Evolutionary conservation across 1,140 invertebrate genomes (phyloP), one percentile per base, ranked within the genome.

Genomic region (Harlomillsia oculata): DNA sequence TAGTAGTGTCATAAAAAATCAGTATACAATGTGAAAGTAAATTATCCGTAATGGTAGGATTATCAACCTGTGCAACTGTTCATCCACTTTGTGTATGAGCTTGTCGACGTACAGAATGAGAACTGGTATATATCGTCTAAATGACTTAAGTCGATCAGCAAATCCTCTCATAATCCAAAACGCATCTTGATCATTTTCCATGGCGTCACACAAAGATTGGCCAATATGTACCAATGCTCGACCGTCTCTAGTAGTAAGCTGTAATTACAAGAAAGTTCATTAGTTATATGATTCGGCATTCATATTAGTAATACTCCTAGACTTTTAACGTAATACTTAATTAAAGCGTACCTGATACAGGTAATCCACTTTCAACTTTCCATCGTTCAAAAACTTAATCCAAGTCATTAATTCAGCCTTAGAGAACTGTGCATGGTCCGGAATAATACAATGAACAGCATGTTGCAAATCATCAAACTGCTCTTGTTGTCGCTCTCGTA

Each of bases 141-240:
- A 77, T 56, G 77, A 78, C 46, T 77, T 71, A 11, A 83, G 76
- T 45, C 81, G 76, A 64, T 81, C 77, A 53, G 82, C 82, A 61
- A 89, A 82, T 18, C 78, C 79, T 67, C 82, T 81, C 2, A 83
- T 76, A 36, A 89, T 70, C 83, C 85, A 90, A 72, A 85, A 90
- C 11, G 80, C 78, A 62, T 88, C 85, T 4, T 82, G 77, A 59
- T 85, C 81, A 66, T 79, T 76, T 41, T 83, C 80, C 54, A 80
- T 81, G 46, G 86, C 76, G 56, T 83, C 77, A 55, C 80, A 74
- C 11, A 53, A 34, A 30, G 44, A 45, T 32, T 44, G 9, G 30
- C 21, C 29, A 49, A 64, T 59, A 37, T 45, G 46, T 37, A 50
- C 45, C 52, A 51, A 50, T 29, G 41, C 56, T 18, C 44, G 48